Evolutionary conservation across 2,113 vertebrate species (phyloP), one percentile per base, ranked within the genome.

Genomic region (Salvelinus sp.): DNA sequence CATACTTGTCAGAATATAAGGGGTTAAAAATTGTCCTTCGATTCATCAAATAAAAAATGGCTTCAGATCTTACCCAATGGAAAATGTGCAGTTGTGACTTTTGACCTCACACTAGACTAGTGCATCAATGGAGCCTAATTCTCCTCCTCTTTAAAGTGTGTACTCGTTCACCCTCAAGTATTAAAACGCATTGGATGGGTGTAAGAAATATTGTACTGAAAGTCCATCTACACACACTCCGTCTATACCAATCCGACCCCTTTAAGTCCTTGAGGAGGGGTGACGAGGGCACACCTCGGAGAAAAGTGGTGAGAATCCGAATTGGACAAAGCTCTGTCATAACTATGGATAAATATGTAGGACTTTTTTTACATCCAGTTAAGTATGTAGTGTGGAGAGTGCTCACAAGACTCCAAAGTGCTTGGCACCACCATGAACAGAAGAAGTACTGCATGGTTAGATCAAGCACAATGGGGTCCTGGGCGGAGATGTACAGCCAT

Each of bases 381-480:
- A 57, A 18, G 18, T 4, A 57, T 57, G 20, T 7, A 23, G 50
- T 62, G n/a, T 10, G n/a, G 58, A 62, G 28, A 48, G 80, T 69
- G 90, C 91, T 88, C 92, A 70, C 89, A 92, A 88, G 88, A 71
- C 92, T 91, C 90, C 93, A 93, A 92, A 89, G 93, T 94, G 93
- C 93, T 93, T 94, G 93, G 93, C 86, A 91, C 81, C 93, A 94
- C 93, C 93, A 94, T 94, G 93, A 88, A 93, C 89, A 86, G 82
- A 86, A 82, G 83, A 87, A 18, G 12, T 85, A 91, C 92, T 94
- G 93, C 93, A 94, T 94, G 93, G 93, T 94, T 94, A 94, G 93
- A 94, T 94, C 93, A 94, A 94, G 93, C 93, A 94, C 93, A 94
- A 94, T 93, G 93, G 92, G 6, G 93, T 90, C 92, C 81, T 86